A percentile compares a stretch with the other conserved stretches of the same genome.
phyloP scores from a whole-genome alignment of 2,888 invertebrate species.

The Tachystola acroxantha region DNA sequence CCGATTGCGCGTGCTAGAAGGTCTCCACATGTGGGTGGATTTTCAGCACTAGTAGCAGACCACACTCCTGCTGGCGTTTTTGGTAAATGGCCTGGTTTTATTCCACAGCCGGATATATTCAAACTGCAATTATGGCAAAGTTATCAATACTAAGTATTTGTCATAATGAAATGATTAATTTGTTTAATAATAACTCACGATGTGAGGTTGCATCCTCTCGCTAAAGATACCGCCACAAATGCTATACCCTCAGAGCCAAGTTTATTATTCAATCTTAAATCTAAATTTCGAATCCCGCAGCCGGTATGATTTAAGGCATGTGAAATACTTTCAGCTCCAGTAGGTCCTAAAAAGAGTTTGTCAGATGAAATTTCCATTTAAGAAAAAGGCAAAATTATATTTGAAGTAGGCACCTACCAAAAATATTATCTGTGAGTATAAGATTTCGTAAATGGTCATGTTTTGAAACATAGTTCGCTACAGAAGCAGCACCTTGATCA shows the following conservation, averaged over 20 bases:
- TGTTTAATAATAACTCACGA: conserved; percentile 49
- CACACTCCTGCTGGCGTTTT: conserved; percentile 70
- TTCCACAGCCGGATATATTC: conserved; percentile 71
- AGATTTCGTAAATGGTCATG: conserved; percentile 66
- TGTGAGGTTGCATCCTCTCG: conserved; percentile 67
- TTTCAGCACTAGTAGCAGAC: conserved; percentile 65
- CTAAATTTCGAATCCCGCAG: conserved; percentile 54
- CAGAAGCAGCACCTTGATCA: conserved; percentile 78
- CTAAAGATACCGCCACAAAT: conserved; percentile 62
- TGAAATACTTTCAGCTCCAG: conserved; percentile 59
- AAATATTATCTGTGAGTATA: conserved; percentile 72
- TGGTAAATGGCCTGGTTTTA: conserved; percentile 50
- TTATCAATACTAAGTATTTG: background rate
- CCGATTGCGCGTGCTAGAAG: conserved; percentile 69
- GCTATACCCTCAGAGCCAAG: conserved; percentile 67
- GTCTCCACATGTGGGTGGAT: conserved; percentile 68
- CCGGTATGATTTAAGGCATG: conserved; percentile 57
- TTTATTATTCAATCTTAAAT: conserved; percentile 61
- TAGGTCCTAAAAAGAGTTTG: conserved; percentile 36
- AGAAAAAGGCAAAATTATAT: background rate
- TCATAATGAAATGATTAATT: no score
- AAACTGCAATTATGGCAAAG: conserved; percentile 41
- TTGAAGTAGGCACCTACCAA: conserved; percentile 56
- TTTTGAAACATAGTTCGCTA: conserved; percentile 75
- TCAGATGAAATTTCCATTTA: no score